A percentile compares a stretch with the other conserved stretches of the same genome.
Evolutionary conservation across 2,888 invertebrate genomes (phyloP).

Genomic region (Apamea epomidion): DNA sequence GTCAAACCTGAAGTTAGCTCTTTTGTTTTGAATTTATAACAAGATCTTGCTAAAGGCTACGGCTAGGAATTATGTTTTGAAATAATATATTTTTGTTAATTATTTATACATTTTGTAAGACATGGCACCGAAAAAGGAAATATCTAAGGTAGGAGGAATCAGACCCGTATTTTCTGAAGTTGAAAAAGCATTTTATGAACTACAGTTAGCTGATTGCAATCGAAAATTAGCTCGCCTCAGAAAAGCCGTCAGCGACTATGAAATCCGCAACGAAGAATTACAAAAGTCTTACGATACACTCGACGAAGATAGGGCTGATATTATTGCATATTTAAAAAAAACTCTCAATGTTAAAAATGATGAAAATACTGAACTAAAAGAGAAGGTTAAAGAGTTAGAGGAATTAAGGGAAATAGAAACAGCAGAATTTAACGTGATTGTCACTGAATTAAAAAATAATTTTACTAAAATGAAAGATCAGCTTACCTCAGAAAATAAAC

Average conservation of each 20-base stretch:
- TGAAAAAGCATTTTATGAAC: slow-evolving; percentile 94
- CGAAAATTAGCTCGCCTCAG: slow-evolving; percentile 94
- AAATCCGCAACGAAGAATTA: slow-evolving; percentile 92
- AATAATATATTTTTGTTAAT: slow-evolving; percentile 20
- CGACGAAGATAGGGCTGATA: slow-evolving; percentile 95
- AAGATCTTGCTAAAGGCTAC: background rate
- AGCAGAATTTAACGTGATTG: slow-evolving; percentile 91
- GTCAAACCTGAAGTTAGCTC: slow-evolving; percentile 2
- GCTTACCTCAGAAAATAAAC: slow-evolving; percentile 96
- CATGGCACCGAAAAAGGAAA: slow-evolving; percentile 84
- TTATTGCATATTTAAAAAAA: slow-evolving; percentile 95
- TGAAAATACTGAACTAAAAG: slow-evolving; percentile 92
- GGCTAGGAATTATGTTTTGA: slow-evolving; percentile 17
- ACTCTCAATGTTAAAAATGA: slow-evolving; percentile 93
- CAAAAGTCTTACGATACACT: slow-evolving; percentile 91
- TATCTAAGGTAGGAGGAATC: slow-evolving; percentile 65
- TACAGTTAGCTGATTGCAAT: slow-evolving; percentile 95
- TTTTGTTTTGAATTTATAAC: slow-evolving; percentile 19
- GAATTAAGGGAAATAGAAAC: slow-evolving; percentile 92
- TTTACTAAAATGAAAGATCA: slow-evolving; percentile 95
- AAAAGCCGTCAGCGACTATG: slow-evolving; percentile 92
- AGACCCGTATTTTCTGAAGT: slow-evolving; percentile 91
- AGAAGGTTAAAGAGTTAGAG: slow-evolving; percentile 94
- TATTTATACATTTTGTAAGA: slow-evolving; percentile 44
- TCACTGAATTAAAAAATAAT: slow-evolving; percentile 93